Evolutionary conservation across 1,140 invertebrate species (phyloP).

Genomic region (Linepithema humile): DNA sequence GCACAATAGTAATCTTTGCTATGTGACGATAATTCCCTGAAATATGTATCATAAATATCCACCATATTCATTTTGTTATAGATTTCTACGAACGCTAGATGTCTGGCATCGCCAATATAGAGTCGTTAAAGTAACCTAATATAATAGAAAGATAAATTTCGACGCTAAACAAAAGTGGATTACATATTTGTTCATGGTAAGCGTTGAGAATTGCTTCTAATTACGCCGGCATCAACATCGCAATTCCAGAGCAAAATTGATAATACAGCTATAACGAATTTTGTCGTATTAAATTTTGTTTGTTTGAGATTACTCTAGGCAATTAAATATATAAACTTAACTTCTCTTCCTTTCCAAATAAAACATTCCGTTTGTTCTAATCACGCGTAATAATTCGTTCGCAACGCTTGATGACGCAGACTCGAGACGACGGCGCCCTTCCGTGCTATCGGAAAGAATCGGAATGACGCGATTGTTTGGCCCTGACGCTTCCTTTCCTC

Average conservation of each 20-base stretch:
- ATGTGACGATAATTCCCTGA: no score
- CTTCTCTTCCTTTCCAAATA: no score
- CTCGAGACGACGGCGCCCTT: background rate
- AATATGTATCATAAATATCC: no score
- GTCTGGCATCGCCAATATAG: background rate
- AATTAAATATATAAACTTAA: no score
- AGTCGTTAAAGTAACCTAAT: background rate
- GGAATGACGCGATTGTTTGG: conserved; percentile 56
- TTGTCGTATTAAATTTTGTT: background rate
- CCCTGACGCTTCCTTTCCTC: conserved; percentile 51
- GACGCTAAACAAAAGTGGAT: background rate
- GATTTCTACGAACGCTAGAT: background rate
- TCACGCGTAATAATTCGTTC: no score
- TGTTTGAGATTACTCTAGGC: no score
- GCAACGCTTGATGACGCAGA: background rate
- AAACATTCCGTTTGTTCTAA: no score
- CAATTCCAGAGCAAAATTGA: background rate
- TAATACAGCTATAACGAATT: background rate
- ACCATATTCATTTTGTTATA: background rate
- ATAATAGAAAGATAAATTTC: background rate
- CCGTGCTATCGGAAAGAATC: background rate
- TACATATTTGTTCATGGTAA: background rate
- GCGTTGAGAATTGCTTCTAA: background rate
- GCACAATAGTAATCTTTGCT: no score
- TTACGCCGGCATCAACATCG: background rate